Evolutionary conservation across 2,888 invertebrate genomes (phyloP), one percentile per base, ranked within the genome.

Genomic region (Scotopteryx bipunctaria): DNA sequence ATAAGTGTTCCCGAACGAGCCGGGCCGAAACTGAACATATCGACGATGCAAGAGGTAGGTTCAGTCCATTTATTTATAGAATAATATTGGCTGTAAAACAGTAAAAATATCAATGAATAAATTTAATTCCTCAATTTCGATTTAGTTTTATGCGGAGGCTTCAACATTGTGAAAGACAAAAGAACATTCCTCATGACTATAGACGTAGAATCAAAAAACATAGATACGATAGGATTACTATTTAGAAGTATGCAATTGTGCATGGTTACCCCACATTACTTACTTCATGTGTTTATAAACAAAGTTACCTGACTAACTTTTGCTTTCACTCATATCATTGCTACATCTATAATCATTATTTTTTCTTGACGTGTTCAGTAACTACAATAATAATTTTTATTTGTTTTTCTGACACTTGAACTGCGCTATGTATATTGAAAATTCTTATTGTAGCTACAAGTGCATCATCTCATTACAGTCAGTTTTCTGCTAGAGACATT

Each of bases 241-340:
- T 62, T 69, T 83, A 86, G 85, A 71, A 76, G 79, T 76, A 80
- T 80, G 82, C 81, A 76, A 76, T 75, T 68, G 68, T 83, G 90
- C 90, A 90, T 90, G 90, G 69, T 71, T 70, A 75, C 75, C 85
- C 83, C 79, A 79, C 73, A 77, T 76, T 86, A 90, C 83, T 89
- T 90, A 90, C 86, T 89, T 90, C 90, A 90, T 90, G 90, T 90
- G 90, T 89, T 89, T 80, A 86, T 90, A 88, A 90, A 89, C 89
- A 90, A 89, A 86, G 86, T 89, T 87, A 89, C 84, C 76, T 82
- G 85, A 86, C 86, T 85, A 86, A 90, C 84, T 74, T 55, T 76
- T 76, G 82, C 83, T 81, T 81, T 74, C 69, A 76, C 64, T 66
- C 76, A 79, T 76, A 51, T 63, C 72, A 79, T 76, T 61, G 75